Base-by-base conservation (phyloP, 1,140 invertebrate genomes). In the Hylaeus volcanicus region DNA sequence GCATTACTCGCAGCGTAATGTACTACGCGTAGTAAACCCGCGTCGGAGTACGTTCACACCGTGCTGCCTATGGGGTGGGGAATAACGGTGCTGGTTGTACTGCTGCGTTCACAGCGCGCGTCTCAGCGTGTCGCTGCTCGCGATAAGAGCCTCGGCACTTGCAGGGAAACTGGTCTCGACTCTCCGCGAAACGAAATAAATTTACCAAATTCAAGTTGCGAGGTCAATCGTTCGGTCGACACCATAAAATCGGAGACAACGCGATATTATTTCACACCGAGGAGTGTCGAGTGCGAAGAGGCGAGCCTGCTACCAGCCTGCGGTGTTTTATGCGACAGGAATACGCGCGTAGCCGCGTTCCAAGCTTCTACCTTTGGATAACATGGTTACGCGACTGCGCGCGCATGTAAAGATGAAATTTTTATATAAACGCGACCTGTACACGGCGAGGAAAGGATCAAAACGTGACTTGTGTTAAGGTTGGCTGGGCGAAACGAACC, bases 1-100 rank as follows among this genome's bases (percentile, higher is more conserved):
- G 85, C 74, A 82, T 86, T 85, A 70, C 82, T 51, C 53, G 11
- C 45, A 15, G 71, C 66, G 60, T 84, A 85, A 84, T 79, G 68
- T 74, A 71, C 83, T 73, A 41, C 60, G 71, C 66, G 76, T 79
- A 70, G 77, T 72, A 84, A 39, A 56, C 63, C 48, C 71, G 48
- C 74, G 72, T 69, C 53, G 37, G 26, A 71, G 56, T 78, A 78
- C 76, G 58, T 78, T 72, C 61, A 78, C 76, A 61, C 4, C 65
- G 82, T 58, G 83, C 56, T 70, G 68, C 61, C n/a, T 39, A 48
- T 26, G 41, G 15, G 70, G 65, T 48, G 77, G 65, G 74, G 76
- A 71, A 51, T 88, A 88, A 88, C 87, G 87, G 87, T 88, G 79
- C 71, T 78, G 56, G 79, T 88, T 83, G 86, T 88, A 86, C 72